phyloP scores from a whole-genome alignment of 2,113 vertebrate genomes.

The Oxygymnocypris stewartii region DNA sequence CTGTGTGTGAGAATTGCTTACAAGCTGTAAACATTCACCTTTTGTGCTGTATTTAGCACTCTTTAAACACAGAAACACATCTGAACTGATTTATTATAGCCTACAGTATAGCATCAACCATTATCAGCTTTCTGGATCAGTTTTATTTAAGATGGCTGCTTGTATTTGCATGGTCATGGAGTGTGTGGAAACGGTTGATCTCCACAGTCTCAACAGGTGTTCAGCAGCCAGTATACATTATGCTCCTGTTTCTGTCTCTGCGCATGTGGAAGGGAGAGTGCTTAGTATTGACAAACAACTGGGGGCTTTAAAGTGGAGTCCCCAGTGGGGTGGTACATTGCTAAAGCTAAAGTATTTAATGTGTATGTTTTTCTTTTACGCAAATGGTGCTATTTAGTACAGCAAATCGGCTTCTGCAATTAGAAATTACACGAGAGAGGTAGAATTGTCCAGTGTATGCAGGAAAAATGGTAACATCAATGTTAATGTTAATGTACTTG shows the following conservation, averaged over 20 bases:
- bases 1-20: constrained; percentile 23
- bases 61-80: constrained; percentile 16
- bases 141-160: background rate
- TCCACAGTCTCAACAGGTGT: background rate
- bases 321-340: background rate
- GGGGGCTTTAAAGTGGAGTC: background rate
- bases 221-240: background rate
- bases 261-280: background rate
- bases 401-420: background rate
- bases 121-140: background rate
- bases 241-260: background rate
- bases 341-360: constrained; percentile 1
- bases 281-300: background rate
- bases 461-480: background rate
- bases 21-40: constrained; percentile 25
- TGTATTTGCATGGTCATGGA: background rate
- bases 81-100: background rate
- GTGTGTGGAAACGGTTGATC: background rate
- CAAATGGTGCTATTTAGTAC: background rate
- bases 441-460: background rate
- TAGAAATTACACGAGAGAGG: background rate
- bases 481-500: background rate
- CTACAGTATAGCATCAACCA: background rate
- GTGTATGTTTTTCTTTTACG: background rate
- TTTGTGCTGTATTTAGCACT: background rate